Evolutionary conservation across 1,140 invertebrate genomes (phyloP).

Genomic region (Thaumatotibia leucotreta): DNA sequence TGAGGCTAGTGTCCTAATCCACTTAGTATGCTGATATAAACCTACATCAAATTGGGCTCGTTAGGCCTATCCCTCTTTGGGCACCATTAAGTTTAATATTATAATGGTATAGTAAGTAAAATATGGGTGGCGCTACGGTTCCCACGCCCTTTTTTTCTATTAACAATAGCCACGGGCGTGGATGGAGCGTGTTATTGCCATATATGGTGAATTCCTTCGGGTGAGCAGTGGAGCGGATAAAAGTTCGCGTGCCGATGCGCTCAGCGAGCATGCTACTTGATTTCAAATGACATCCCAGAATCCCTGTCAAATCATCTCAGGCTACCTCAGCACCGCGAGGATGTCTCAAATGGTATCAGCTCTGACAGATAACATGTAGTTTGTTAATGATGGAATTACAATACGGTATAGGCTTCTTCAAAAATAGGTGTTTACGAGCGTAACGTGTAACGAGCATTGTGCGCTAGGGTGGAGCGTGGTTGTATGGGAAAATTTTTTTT

Average conservation of each 20-base stretch:
- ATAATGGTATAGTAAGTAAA: constrained; percentile 13
- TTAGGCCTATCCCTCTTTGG: neutral
- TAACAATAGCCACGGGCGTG: constrained; percentile 32
- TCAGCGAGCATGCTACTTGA: constrained; percentile 20
- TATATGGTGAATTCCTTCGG: constrained; percentile 56
- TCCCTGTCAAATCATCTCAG: constrained; percentile 10
- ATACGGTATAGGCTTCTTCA: no score
- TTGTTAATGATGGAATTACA: no score
- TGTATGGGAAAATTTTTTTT: no score
- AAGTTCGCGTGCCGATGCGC: constrained; percentile 41
- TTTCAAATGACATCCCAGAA: constrained; percentile 23
- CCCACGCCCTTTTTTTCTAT: constrained; percentile 41
- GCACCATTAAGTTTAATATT: neutral
- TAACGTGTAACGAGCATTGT: no score
- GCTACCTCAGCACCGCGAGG: neutral
- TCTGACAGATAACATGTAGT: no score
- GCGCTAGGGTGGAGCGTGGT: no score
- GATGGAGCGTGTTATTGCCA: constrained; percentile 33
- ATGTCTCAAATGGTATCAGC: neutral
- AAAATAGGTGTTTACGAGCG: no score
- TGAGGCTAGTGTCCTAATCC: neutral
- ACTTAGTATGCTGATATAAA: neutral
- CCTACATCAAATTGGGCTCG: neutral
- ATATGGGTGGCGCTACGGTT: constrained; percentile 43
- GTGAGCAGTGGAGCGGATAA: constrained; percentile 44